Evolutionary conservation across 1,140 invertebrate genomes (phyloP), one percentile per base, ranked within the genome.

Genomic region (Psix sp.): DNA sequence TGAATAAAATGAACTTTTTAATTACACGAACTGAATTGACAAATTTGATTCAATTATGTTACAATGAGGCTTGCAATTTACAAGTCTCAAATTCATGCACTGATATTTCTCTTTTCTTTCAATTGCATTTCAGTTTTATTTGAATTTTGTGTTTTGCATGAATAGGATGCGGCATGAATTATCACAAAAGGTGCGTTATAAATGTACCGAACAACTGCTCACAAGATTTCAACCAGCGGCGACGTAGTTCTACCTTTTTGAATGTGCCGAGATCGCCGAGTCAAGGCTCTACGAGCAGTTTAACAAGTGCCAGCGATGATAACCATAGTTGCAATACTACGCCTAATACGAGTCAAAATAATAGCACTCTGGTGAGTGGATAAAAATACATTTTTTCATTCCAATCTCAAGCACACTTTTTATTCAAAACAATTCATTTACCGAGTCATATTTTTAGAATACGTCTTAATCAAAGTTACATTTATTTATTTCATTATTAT

Each of bases 171-270:
- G 94, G 96, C 6, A 91, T 97, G 81, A 99, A 99, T 89, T 99
- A 97, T 89, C 98, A 99, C 88, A 99, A 99, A 86, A 90, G 98
- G 39, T 99, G 98, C 89, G 97, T 98, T 43, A 95, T 98, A 63
- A 99, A 99, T 88, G 96, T 99, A 63, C 98, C 98, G 15, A 99
- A 99, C 83, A 99, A 99, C 89, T 99, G 98, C 88, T 90, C 89
- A 60, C 83, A 84, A 76, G 89, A 90, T 67, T 77, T 81, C 9
- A 90, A 85, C 77, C 85, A 88, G 57, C 84, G 89, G 45, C 78
- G 89, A 71, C 81, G 86, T 21, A 90, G 89, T 46, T 88, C 89
- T 17, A 89, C 89, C 26, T 85, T 91, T 45, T 89, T 89, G 71
- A 89, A 92, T 59, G 87, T 91, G 43, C 91, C 91, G 38, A 88